Conservation (phyloP, 2,797 vertebrate genomes). For the Urocyon cinereoargenteus region DNA sequence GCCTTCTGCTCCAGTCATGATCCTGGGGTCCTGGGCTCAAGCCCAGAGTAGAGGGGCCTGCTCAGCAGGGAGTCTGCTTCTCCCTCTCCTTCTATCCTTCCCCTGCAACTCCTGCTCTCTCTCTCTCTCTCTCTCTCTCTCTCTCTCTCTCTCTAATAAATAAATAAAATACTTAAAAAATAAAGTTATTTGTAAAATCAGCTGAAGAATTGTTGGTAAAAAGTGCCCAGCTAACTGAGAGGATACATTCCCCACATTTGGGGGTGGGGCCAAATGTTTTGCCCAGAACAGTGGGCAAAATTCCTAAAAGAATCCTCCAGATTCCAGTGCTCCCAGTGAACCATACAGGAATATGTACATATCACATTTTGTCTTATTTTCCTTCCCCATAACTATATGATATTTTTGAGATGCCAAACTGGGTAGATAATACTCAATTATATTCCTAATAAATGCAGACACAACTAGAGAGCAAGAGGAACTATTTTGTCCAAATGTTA, state of each 20-base stretch:
- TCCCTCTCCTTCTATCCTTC: no score
- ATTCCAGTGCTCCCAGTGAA: neutral
- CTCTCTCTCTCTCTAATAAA: no score
- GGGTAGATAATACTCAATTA: neutral
- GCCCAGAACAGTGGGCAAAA: neutral
- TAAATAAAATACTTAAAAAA: neutral
- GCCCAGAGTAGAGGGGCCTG: no score
- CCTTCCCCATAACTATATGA: neutral
- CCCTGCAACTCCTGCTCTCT: no score
- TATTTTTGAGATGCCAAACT: constrained; percentile 47
- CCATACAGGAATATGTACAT: neutral
- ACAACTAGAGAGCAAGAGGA: neutral
- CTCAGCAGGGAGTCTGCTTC: no score
- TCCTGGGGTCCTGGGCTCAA: no score
- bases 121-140: no score
- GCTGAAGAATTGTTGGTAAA: neutral
- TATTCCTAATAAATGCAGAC: constrained; percentile 28
- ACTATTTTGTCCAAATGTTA: constrained; percentile 8
- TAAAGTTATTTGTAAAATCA: neutral
- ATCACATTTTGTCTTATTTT: constrained; percentile 15
- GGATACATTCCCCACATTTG: neutral
- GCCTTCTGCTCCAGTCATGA: no score
- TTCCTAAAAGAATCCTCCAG: neutral
- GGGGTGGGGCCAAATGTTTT: no score
- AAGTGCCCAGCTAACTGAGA: neutral